Evolutionary conservation across 2,113 vertebrate species (phyloP), one percentile per base, ranked within the genome.

Genomic region (Odobenus rosmarus): DNA sequence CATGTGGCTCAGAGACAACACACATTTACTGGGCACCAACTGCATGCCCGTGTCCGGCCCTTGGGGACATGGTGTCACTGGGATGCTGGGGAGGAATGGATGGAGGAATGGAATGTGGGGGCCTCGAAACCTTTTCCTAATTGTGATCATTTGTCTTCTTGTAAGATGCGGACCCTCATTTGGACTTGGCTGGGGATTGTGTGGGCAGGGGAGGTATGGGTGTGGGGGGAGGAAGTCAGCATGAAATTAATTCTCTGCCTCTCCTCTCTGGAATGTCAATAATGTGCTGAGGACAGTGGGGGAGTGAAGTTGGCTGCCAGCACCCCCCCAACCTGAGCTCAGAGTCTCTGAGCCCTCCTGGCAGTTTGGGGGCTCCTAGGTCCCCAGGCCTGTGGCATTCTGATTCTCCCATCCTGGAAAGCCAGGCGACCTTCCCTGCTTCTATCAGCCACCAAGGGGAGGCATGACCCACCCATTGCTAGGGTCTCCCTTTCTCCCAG

Each of bases 221-320:
- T 26, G 42, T 94, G 12, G 33, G 86, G 94, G 89, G 67, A 95
- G 94, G 85, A 97, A 96, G 95, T 96, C 97, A 86, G 98, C 90
- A 64, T 97, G 97, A 99, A 98, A 99, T 98, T 97, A 98, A 98
- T 98, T 98, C 97, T 98, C 96, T 98, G 97, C 98, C 98, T 98
- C 98, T 97, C 57, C 96, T 98, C 97, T 97, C 88, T 98, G 99
- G 99, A 99, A 99, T 99, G 98, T 98, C 98, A 99, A 97, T 98
- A 99, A 99, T 94, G 98, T 98, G 98, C 98, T 98, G 98, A 98
- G 98, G 98, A 98, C 98, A 98, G 98, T 94, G 81, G 97, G 42
- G 98, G 98, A 98, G 99, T 98, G 96, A 97, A 97, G 98, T 99
- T 98, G 98, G 98, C 98, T 95, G 98, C 97, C 87, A 36, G 98